Percentiles rank a stretch among this genome's conserved stretches.
Conservation (phyloP, 2,797 vertebrate genomes). For the Chaetodon trifasciatus region DNA sequence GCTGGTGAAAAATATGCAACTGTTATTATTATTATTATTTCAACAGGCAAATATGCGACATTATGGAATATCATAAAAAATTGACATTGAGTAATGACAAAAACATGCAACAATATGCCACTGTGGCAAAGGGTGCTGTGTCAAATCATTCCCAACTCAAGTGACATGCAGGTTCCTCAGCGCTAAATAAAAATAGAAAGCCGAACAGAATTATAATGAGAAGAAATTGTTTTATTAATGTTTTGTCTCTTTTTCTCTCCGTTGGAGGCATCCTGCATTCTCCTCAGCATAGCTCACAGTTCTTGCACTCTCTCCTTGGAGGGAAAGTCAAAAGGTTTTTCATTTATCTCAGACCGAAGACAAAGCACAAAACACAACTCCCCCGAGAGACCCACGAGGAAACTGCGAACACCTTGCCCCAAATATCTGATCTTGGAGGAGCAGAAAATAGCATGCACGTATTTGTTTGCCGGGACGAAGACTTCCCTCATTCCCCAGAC, state of each 20-base stretch:
- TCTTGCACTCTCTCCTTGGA: slow-evolving; percentile 80
- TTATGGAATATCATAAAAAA: slow-evolving; percentile 72
- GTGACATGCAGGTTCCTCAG: slow-evolving; percentile 65
- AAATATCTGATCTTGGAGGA: slow-evolving; percentile 85
- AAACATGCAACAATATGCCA: slow-evolving; percentile 68
- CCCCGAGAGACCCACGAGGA: slow-evolving; percentile 82
- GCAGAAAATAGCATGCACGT: slow-evolving; percentile 85
- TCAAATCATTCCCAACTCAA: slow-evolving; percentile 69
- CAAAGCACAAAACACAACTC: slow-evolving; percentile 80
- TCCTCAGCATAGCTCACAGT: slow-evolving; percentile 79
- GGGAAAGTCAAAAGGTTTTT: slow-evolving; percentile 85
- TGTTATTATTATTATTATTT: slow-evolving; percentile 61
- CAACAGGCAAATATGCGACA: slow-evolving; percentile 68
- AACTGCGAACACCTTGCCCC: slow-evolving; percentile 86
- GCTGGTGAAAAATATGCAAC: slow-evolving; percentile 32
- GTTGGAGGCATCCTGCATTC: slow-evolving; percentile 67
- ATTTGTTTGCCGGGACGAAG: slow-evolving; percentile 84
- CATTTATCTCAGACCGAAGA: slow-evolving; percentile 85
- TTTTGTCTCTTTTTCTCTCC: slow-evolving; percentile 46
- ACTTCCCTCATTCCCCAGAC: slow-evolving; percentile 78
- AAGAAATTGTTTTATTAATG: slow-evolving; percentile 81
- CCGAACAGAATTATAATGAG: slow-evolving; percentile 75
- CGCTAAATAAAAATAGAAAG: slow-evolving; percentile 77
- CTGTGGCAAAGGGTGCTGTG: slow-evolving; percentile 59
- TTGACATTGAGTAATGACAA: slow-evolving; percentile 79